Evolutionary conservation across 1,140 invertebrate species (phyloP), one percentile per base, ranked within the genome.

Genomic region (Micrasema longulum): DNA sequence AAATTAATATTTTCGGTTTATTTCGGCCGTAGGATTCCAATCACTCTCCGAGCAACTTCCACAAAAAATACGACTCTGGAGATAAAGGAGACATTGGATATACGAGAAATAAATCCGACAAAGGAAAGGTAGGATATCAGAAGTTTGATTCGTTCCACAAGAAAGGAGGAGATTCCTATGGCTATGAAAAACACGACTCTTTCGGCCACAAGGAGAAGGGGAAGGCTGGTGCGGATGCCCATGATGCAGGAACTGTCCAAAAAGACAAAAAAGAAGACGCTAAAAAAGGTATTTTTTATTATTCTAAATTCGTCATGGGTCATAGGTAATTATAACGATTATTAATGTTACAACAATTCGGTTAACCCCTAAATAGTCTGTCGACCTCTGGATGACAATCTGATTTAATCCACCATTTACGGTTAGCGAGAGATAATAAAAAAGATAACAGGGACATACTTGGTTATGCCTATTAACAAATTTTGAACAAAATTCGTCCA

Each of bases 61-160:
- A 85, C 75, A 84, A 79, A 69, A 78, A 78, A 4, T 82, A 83
- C 31, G 80, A 78, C 55, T 87, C 87, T 72, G 86, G 86, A 11
- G 88, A 90, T 55, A 64, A 73, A 35, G 89, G 89, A 31, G 87
- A 89, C 68, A 87, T 90, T 64, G 91, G 90, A 1, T 91, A 90
- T 79, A 84, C 87, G 41, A 86, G 87, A 72, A 87, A 87, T 77
- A 87, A 85, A 78, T 82, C 86, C 18, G 89, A 87, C 74, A 88
- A 90, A 68, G 90, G 89, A 7, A 88, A 89, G 77, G 87, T 89
- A 73, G 90, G 90, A 0, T 92, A 91, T 83, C 90, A 91, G 78
- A 88, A 87, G 72, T 88, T 89, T 73, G 90, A 91, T 77, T 89
- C 88, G 43, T 91, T 87, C 80, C 90, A 91, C 81, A 91, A 91